A percentile compares a stretch with the other conserved stretches of the same genome.
These are phyloP conservation scores for Micromussa lordhowensis DNA, from an alignment of 92 coral and sea anemone genomes.

Conservation along the genomic window DNA sequence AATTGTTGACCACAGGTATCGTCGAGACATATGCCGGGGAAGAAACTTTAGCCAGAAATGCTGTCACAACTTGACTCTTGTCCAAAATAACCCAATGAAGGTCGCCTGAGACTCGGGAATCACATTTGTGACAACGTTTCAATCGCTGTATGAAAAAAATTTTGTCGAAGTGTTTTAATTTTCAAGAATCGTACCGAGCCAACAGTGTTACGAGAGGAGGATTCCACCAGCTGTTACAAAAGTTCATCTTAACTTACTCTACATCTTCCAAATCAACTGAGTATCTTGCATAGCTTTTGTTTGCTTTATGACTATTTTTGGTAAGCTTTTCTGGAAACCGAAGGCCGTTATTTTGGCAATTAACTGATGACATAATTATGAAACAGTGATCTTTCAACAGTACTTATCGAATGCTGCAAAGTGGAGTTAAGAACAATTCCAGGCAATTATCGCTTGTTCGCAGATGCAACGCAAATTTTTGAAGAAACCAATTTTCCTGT, in stretches of 20 bases:
- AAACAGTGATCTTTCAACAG: constrained; percentile 22
- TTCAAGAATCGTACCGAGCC: neutral
- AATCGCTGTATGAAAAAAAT: neutral
- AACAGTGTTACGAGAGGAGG: neutral
- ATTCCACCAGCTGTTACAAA: neutral
- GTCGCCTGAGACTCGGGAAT: neutral
- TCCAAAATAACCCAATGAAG: neutral
- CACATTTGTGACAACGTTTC: no score
- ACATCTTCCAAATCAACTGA: neutral
- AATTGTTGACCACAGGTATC: constrained; percentile 9
- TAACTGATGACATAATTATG: constrained; percentile 14
- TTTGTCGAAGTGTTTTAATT: neutral
- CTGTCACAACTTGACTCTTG: neutral
- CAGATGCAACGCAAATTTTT: neutral
- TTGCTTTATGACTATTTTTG: neutral
- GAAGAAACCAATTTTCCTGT: neutral
- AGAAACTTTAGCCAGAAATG: neutral
- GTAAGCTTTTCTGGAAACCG: neutral
- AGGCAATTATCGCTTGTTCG: neutral
- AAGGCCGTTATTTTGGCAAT: neutral
- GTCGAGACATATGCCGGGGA: neutral
- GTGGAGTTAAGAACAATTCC: neutral
- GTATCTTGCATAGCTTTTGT: neutral
- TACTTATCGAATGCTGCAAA: neutral
- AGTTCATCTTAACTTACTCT: neutral